These are phyloP conservation scores for Buathra laborator DNA, from an alignment of 2,888 invertebrate genomes.

Conservation along the genomic window DNA sequence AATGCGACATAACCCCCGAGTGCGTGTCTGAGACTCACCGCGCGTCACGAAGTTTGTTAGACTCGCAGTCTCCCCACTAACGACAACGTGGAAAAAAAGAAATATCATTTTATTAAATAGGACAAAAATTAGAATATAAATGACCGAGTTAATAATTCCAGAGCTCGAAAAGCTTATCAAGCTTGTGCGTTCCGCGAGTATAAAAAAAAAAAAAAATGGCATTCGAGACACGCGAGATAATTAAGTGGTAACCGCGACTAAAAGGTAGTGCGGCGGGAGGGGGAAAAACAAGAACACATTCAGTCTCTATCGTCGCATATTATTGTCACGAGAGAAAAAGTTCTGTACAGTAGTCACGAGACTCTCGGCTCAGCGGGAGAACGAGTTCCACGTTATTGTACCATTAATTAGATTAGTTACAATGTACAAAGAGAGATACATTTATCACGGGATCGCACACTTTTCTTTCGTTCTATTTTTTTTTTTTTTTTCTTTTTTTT, in stretches of 20 bases:
- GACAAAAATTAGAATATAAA: constrained; percentile 9
- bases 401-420: constrained; percentile 45
- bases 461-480: constrained; percentile 6
- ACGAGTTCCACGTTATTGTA: constrained; percentile 10
- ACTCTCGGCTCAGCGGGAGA: constrained; percentile 7
- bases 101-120: neutral
- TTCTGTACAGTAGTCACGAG: constrained; percentile 32
- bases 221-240: constrained; percentile 54
- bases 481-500: constrained; percentile 13
- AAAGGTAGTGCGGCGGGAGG: neutral
- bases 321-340: constrained; percentile 47
- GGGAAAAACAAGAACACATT: neutral
- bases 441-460: neutral
- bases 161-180: constrained; percentile 42
- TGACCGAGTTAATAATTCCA: constrained; percentile 13
- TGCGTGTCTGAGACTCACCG: constrained; percentile 30
- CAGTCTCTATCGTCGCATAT: neutral
- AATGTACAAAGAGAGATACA: neutral
- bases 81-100: neutral
- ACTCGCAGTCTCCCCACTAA: constrained; percentile 6
- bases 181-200: constrained; percentile 11
- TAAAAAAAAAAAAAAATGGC: neutral
- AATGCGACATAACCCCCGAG: constrained; percentile 24
- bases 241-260: constrained; percentile 38
- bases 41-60: constrained; percentile 46